Base-by-base conservation (phyloP, 2,113 vertebrate genomes). In the Scopus umbretta region DNA sequence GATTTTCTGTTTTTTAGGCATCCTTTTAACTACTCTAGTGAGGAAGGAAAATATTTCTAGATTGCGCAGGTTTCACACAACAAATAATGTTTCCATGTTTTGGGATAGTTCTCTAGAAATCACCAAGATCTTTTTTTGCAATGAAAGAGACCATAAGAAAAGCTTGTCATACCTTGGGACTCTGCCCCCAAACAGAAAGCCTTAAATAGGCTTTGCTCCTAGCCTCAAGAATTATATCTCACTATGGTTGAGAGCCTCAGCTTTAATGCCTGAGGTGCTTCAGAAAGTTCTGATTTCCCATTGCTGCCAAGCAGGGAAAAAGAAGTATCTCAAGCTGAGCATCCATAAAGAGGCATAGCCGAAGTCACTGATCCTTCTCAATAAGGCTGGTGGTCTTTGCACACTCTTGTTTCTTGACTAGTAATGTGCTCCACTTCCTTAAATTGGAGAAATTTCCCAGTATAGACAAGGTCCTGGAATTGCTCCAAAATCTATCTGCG, bases 401-500 rank as follows among this genome's bases (percentile, higher is more conserved):
- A 20, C 9, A 5, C 40, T 52, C 74, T 1, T 3, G 13, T 14
- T 34, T 71, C 70, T 25, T n/a, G 17, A 81, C 16, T 9, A 23
- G 50, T 7, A 49, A 83, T 0, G 0, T 1, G 3, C 59, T 59
- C 32, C 11, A 7, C 40, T 58, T 72, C 86, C 65, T 67, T 45
- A 27, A 75, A 75, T 0, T 5, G 32, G 50, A 68, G 67, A 71
- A 14, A 42, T 17, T 34, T 59, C 72, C 83, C 61, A 52, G 58
- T 34, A 29, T 1, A 62, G 67, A 53, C 59, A n/a, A 65, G 61
- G 30, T 11, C 61, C 52, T 73, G 86, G 93, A 94, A 90, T 11
- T 7, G 62, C 23, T 52, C 55, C 56, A 61, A 88, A 81, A 80
- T 5, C 55, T 8, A 14, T 38, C 49, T 62, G 97, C 6, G 49